phyloP scores from a whole-genome alignment of 2,888 invertebrate species.

The Mesorhabditis spiculigera region DNA sequence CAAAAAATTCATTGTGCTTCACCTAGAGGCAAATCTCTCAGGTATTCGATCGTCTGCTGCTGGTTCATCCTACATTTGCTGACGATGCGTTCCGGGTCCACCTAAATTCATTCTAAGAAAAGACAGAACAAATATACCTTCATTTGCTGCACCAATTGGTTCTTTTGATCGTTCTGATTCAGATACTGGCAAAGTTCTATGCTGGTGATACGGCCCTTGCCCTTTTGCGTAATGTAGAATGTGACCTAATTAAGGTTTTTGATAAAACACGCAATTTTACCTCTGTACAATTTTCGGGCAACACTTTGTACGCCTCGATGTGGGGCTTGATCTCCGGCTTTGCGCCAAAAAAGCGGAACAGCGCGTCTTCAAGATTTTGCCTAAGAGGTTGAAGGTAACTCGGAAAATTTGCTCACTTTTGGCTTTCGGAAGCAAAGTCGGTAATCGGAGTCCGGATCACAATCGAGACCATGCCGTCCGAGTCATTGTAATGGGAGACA shows the following conservation, averaged over 20 bases:
- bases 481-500: conserved; percentile 80
- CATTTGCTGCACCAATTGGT: not conserved
- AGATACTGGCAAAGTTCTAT: not conserved
- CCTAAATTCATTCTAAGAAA: not conserved
- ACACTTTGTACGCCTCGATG: not conserved
- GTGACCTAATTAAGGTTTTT: not conserved
- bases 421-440: conserved; percentile 10
- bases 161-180: not conserved
- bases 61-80: not conserved
- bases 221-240: not conserved
- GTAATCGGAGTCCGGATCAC: conserved; percentile 73
- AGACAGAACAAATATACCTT: not conserved
- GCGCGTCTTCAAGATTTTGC: conserved; percentile 1
- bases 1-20: not conserved
- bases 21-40: not conserved
- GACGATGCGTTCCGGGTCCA: not conserved
- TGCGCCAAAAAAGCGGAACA: not conserved
- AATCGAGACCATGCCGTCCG: conserved; percentile 83
- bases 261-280: not conserved
- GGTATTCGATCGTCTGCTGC: not conserved
- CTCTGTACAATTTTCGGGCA: conserved; percentile 4
- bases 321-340: not conserved
- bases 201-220: not conserved
- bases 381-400: not conserved
- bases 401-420: not conserved